phyloP scores from a whole-genome alignment of 2,113 vertebrate species.

The Atractosteus spatula region DNA sequence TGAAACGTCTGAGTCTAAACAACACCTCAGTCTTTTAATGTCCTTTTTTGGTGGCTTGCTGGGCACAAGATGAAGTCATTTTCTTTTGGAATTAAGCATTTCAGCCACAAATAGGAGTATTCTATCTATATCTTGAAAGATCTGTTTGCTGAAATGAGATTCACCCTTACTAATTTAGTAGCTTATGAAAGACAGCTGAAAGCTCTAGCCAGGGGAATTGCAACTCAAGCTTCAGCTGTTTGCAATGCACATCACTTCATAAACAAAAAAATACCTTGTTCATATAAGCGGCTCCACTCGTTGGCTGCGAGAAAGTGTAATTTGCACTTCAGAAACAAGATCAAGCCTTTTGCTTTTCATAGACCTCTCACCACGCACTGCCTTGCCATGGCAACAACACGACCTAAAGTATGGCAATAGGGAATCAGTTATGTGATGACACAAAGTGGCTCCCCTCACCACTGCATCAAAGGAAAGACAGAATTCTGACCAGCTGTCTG shows the following conservation, averaged over 20 bases:
- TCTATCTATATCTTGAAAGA: slow-evolving; percentile 2
- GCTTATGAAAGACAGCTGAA: slow-evolving; percentile 1
- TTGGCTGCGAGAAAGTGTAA: not conserved
- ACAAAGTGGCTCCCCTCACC: too few relatives aligned
- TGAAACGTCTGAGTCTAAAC: too few relatives aligned
- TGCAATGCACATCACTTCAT: not conserved
- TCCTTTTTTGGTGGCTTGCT: not conserved
- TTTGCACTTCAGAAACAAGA: not conserved
- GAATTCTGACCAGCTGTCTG: too few relatives aligned
- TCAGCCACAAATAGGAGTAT: not conserved
- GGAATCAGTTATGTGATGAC: too few relatives aligned
- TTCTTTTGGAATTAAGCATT: not conserved
- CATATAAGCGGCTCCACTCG: too few relatives aligned
- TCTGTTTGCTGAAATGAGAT: slow-evolving; percentile 1
- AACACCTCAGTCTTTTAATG: too few relatives aligned
- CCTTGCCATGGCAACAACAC: not conserved
- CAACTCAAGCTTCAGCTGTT: not conserved
- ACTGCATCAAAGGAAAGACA: too few relatives aligned
- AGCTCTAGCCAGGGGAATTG: not conserved
- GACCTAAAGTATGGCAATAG: not conserved
- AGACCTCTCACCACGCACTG: not conserved
- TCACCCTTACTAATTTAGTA: slow-evolving; percentile 3
- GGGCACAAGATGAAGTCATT: not conserved
- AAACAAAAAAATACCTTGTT: not conserved
- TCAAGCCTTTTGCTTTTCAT: slow-evolving; percentile 8